Conservation (phyloP, 1,140 invertebrate genomes). For the Drosophila persimilis region DNA sequence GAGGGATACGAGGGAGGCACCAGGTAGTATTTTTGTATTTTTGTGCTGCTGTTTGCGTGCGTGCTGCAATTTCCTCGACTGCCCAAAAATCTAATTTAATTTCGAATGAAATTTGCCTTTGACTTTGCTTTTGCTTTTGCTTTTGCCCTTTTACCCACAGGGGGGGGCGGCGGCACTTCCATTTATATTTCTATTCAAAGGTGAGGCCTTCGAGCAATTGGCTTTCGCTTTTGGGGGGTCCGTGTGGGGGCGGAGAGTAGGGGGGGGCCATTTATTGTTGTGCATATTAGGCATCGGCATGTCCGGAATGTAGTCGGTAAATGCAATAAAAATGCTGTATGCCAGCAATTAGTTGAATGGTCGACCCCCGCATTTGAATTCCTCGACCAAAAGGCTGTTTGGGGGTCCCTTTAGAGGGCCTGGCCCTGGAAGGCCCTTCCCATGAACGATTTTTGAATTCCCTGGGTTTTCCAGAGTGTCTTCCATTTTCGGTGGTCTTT, state of each 20-base stretch:
- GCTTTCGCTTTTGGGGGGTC: constrained; percentile 66
- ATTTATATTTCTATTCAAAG: constrained; percentile 33
- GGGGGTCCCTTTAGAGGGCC: too few species aligned
- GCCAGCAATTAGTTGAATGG: constrained; percentile 59
- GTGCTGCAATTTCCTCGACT: constrained; percentile 69
- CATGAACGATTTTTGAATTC: too few species aligned
- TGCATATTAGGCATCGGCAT: constrained; percentile 59
- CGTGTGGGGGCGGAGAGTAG: background rate
- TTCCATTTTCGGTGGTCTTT: constrained; percentile 11
- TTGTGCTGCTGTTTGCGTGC: constrained; percentile 52
- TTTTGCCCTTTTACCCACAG: background rate
- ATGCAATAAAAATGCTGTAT: constrained; percentile 59
- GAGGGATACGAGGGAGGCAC: background rate
- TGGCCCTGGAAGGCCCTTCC: too few species aligned
- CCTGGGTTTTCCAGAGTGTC: background rate
- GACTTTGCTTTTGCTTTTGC: constrained; percentile 1
- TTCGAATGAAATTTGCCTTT: constrained; percentile 65
- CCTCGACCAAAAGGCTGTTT: background rate
- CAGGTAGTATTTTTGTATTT: constrained; percentile 21
- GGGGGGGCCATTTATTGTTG: constrained; percentile 50
- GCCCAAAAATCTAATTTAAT: constrained; percentile 75
- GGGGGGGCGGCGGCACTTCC: background rate
- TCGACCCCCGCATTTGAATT: background rate
- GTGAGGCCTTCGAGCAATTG: constrained; percentile 58
- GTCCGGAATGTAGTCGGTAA: constrained; percentile 35